Evolutionary conservation across 2,888 invertebrate species (phyloP).

Genomic region (Sepiola atlantica): DNA sequence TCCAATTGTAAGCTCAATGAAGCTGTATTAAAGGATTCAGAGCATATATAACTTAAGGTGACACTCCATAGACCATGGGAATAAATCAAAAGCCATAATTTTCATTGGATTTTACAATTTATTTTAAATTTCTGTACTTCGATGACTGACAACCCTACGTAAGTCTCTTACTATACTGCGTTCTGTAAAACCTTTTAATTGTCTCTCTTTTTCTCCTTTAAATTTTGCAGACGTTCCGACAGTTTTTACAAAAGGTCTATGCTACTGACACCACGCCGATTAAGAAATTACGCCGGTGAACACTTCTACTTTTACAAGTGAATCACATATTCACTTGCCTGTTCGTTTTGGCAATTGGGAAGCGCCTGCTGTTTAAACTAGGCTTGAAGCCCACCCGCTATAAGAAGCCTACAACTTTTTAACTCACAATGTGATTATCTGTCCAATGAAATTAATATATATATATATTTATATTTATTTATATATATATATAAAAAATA

Average conservation of each 20-base stretch:
- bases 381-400: not conserved
- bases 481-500: not conserved
- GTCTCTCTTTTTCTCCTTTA: not conserved
- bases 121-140: no score
- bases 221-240: conserved; percentile 43
- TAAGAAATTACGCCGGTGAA: conserved; percentile 25
- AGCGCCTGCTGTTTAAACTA: not conserved
- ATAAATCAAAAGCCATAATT: no score
- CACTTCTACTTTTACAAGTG: conserved; percentile 40
- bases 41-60: no score
- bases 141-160: no score
- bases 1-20: no score
- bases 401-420: not conserved
- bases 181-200: no score
- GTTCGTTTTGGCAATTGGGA: not conserved
- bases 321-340: not conserved
- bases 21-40: no score
- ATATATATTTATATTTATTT: no score
- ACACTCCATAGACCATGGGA: no score
- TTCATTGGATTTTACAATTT: no score
- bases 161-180: no score
- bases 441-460: not conserved
- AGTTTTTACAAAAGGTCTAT: conserved; percentile 34
- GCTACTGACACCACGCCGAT: conserved; percentile 8
- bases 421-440: not conserved